phyloP scores from a whole-genome alignment of 2,888 invertebrate genomes.

The Drosophila meridionalis region DNA sequence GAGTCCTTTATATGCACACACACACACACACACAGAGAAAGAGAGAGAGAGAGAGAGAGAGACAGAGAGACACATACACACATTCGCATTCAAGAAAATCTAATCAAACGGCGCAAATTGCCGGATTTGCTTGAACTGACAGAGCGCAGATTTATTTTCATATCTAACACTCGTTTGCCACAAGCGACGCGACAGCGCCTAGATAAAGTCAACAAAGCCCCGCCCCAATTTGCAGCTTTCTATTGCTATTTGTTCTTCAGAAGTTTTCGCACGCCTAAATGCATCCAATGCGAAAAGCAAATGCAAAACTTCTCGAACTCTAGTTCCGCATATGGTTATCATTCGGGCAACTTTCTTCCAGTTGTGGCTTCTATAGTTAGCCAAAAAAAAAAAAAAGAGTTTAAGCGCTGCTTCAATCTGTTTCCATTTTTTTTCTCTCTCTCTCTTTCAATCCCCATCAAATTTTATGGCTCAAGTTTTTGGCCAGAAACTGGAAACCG shows the following conservation, averaged over 20 bases:
- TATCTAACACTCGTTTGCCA: conserved; percentile 35
- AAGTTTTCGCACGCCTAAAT: conserved; percentile 49
- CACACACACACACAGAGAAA: background rate
- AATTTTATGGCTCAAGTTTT: conserved; percentile 67
- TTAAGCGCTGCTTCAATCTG: conserved; percentile 21
- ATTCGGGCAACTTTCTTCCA: conserved; percentile 3
- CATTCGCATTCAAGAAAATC: conserved; percentile 19
- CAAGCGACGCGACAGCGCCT: conserved; percentile 27
- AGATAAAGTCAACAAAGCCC: conserved; percentile 31
- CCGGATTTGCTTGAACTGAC: conserved; percentile 49
- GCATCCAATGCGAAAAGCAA: conserved; percentile 38
- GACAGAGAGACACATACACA: background rate
- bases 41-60: background rate
- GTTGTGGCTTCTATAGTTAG: background rate
- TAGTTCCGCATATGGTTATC: conserved; percentile 12
- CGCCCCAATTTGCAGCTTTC: background rate
- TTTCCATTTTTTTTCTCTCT: background rate
- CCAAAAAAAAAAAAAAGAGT: background rate
- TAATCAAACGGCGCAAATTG: conserved; percentile 53
- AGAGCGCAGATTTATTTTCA: conserved; percentile 50
- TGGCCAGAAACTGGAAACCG: conserved; percentile 33
- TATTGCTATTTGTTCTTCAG: conserved; percentile 27
- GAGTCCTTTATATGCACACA: background rate
- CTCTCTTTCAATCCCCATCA: conserved; percentile 28
- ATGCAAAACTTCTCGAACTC: conserved; percentile 29